Conservation (phyloP, 2,113 vertebrate genomes). For the Anhinga rufa region DNA sequence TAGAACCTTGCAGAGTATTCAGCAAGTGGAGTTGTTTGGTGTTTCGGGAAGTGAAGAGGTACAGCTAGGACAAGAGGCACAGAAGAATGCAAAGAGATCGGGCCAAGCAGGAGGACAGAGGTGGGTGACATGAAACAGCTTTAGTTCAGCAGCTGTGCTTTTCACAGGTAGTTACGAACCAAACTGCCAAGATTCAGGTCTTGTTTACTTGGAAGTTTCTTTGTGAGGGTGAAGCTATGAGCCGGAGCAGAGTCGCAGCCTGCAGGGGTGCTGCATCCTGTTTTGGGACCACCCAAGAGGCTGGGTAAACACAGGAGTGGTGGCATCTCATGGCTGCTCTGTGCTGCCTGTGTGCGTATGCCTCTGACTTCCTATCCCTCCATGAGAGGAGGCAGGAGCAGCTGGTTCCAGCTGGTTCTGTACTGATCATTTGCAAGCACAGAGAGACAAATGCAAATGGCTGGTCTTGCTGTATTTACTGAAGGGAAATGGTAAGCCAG, state of each 20-base stretch:
- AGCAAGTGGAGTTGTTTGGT: background rate
- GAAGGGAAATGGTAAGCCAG: background rate
- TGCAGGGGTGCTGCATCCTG: background rate
- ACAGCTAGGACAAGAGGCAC: background rate
- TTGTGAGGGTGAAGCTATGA: background rate
- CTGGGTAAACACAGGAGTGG: background rate
- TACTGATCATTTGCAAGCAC: background rate
- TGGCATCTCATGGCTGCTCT: background rate
- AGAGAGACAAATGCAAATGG: background rate
- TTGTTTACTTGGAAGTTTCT: background rate
- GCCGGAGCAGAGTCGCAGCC: background rate
- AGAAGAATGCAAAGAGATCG: background rate
- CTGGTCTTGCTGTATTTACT: background rate
- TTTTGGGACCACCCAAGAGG: background rate
- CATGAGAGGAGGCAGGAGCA: background rate
- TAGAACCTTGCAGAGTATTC: background rate
- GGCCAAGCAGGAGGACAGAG: background rate
- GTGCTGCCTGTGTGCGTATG: background rate
- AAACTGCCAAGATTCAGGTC: background rate
- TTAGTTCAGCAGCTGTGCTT: background rate
- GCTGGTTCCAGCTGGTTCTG: slow-evolving; percentile 3
- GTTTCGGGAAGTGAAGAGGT: background rate
- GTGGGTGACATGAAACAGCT: background rate
- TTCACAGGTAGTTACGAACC: background rate
- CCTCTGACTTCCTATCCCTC: background rate